These are phyloP conservation scores for Cecropterus lyciades DNA, from an alignment of 1,140 invertebrate genomes.

Conservation along the genomic window DNA sequence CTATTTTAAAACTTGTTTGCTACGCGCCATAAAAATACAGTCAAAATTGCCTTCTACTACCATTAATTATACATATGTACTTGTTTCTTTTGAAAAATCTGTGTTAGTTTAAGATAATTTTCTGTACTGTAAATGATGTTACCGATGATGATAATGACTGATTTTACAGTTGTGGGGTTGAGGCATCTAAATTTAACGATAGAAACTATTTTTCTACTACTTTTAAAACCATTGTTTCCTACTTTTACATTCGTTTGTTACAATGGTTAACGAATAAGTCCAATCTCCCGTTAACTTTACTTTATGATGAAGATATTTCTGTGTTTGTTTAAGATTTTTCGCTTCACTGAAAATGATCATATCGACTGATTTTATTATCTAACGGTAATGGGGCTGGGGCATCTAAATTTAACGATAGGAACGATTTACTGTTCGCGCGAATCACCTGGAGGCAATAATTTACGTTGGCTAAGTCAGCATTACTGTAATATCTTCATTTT, in stretches of 20 bases:
- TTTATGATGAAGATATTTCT: no score
- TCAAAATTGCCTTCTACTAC: no score
- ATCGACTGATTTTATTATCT: not conserved
- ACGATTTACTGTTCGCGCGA: not conserved
- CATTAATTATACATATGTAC: no score
- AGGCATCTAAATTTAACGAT: not conserved
- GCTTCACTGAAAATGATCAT: not conserved
- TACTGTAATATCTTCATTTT: not conserved
- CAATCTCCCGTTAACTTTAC: no score
- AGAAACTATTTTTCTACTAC: no score
- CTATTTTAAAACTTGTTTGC: no score
- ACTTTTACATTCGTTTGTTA: no score
- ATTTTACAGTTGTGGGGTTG: not conserved
- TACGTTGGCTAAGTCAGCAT: not conserved
- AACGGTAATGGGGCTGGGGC: not conserved
- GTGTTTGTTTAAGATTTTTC: not conserved
- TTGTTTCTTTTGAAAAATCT: no score
- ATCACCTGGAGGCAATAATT: not conserved
- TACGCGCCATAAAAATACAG: no score
- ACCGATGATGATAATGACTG: not conserved
- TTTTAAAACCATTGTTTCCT: no score
- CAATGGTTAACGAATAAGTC: no score
- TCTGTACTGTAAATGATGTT: not conserved
- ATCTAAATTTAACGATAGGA: not conserved
- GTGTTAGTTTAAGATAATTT: not conserved